Base-by-base conservation (phyloP, 2,113 vertebrate genomes). In the Glaucidium brasilianum region DNA sequence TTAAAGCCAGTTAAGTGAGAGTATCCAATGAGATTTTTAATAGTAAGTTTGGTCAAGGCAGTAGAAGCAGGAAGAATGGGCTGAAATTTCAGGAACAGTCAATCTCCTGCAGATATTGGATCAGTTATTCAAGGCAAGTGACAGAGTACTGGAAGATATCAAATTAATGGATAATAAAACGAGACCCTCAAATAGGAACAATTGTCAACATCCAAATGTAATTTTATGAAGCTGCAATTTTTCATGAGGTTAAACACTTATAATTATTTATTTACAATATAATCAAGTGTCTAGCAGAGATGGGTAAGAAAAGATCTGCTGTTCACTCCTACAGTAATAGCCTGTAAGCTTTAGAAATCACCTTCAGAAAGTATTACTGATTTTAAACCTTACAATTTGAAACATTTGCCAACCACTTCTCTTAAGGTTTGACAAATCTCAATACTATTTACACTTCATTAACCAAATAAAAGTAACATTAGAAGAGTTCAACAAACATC, bases 11-110 rank as follows among this genome's bases (percentile, higher is more conserved):
- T 63, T 75, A 87, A 87, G 37, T 50, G 41, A 85, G 21, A 79
- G 20, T 32, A 91, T 35, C 23, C 50, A 85, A 7, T 45, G 8
- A 77, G 17, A 75, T 52, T 85, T 90, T 62, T 62, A 74, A 87
- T 12, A 53, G 22, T 21, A 78, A 85, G 35, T 47, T 66, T 85
- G 37, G 66, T 90, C 49, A 94, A 94, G 63, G 84, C 58, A 92
- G 71, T 62, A 84, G 56, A 80, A 94, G 90, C 82, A 93, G 88
- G 76, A 96, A 94, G 25, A 78, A 91, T 87, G 92, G 94, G 89
- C 89, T 94, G 86, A 79, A 92, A 85, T 91, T 74, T 95, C 92
- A 91, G 85, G 60, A 94, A 91, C 45, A 74, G 60, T 69, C 56
- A 85, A 59, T 49, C 49, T 95, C 76, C 86, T 90, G 73, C 69